These are phyloP conservation scores for Bubalus kerabau DNA, from an alignment of 2,113 vertebrate genomes.

Conservation along the genomic window DNA sequence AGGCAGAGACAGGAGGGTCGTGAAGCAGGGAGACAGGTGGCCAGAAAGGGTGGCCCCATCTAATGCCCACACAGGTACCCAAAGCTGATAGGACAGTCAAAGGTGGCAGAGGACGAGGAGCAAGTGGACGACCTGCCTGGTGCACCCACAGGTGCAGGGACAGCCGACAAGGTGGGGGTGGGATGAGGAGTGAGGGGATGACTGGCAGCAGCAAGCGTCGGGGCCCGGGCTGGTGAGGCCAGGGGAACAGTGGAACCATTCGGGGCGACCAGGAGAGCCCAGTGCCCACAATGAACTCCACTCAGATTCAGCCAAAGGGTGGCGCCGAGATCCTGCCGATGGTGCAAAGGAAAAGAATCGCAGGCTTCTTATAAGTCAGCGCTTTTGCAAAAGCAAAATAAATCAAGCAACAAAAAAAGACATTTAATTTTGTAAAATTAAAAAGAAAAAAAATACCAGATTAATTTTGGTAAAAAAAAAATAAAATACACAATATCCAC, in stretches of 20 bases:
- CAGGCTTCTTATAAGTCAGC: neutral
- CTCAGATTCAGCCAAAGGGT: neutral
- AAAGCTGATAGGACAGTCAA: neutral
- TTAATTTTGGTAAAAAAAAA: neutral
- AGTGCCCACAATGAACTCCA: neutral
- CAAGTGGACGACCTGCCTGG: neutral
- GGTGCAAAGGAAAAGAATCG: neutral
- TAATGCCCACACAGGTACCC: neutral
- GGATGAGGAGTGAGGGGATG: neutral
- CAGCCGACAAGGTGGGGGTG: accelerated
- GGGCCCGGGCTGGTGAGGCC: neutral
- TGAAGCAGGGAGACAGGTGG: neutral
- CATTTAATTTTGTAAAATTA: neutral
- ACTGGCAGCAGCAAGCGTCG: accelerated
- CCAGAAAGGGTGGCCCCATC: neutral
- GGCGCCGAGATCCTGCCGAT: neutral
- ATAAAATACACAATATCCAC: neutral
- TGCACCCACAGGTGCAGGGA: neutral
- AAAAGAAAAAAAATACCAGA: neutral
- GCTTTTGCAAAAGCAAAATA: neutral
- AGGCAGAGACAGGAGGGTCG: neutral
- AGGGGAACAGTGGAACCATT: neutral
- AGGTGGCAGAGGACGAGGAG: neutral
- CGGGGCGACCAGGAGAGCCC: neutral
- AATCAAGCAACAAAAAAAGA: neutral